A percentile compares a stretch with the other conserved stretches of the same genome.
Evolutionary conservation across 2,888 invertebrate genomes (phyloP).

Genomic region (Oxytorus armatus): DNA sequence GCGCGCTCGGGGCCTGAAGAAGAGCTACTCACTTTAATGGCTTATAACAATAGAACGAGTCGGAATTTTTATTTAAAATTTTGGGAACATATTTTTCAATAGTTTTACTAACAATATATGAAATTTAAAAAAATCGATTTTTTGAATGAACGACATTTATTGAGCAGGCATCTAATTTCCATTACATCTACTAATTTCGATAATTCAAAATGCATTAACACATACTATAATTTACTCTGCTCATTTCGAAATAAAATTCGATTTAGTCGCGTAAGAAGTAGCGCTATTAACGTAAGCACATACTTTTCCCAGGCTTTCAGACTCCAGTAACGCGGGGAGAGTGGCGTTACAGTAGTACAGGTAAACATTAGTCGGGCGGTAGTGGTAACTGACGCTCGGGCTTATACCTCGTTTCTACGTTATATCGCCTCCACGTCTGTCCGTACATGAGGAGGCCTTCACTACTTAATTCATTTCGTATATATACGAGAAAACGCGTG

Average conservation of each 20-base stretch:
- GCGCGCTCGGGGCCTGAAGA: too few species aligned
- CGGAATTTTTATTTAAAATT: too few species aligned
- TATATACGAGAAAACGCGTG: constrained; percentile 12
- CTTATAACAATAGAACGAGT: too few species aligned
- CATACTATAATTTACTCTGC: constrained; percentile 1
- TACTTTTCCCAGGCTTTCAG: constrained; percentile 2
- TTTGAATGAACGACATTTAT: too few species aligned
- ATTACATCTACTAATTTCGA: not conserved
- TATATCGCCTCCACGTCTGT: not conserved
- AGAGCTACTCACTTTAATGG: too few species aligned
- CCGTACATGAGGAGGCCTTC: constrained; percentile 27
- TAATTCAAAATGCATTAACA: not conserved
- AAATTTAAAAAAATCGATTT: too few species aligned
- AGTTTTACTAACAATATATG: too few species aligned
- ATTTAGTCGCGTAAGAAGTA: not conserved
- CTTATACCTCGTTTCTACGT: constrained; percentile 18
- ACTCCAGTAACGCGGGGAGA: not conserved
- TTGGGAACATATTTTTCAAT: too few species aligned
- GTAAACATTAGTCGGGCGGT: constrained; percentile 51
- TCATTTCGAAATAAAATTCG: constrained; percentile 2
- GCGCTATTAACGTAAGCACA: constrained; percentile 34
- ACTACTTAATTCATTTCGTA: constrained; percentile 60
- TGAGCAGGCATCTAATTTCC: too few species aligned
- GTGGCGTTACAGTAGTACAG: constrained; percentile 39
- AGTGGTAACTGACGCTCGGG: constrained; percentile 40